Evolutionary conservation across 2,797 vertebrate genomes (phyloP), one percentile per base, ranked within the genome.

Genomic region (Enteromius mattozi): DNA sequence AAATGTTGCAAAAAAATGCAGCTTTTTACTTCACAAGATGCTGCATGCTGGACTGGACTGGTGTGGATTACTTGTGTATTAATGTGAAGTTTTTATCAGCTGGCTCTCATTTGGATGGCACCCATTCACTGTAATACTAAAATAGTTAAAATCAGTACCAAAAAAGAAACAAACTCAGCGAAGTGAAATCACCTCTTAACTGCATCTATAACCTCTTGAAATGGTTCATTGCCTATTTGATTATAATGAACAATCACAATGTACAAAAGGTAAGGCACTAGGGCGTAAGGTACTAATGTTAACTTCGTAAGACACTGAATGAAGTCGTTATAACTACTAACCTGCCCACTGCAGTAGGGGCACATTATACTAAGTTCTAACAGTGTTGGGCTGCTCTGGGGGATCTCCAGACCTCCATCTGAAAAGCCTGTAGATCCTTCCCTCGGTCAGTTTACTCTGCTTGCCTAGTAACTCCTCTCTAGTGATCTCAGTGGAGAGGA

Each of bases 401-500:
- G 89, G 88, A 45, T 85, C 87, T 14, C 91, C 86, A 9, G 90
- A 86, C 49, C 89, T 88, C 17, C 70, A 82, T 16, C 45, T 84
- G 10, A 94, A 83, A 49, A 93, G 70, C 49, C 85, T 83, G 84
- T 94, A 93, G 51, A 93, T 61, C 83, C 88, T 91, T 0, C 88
- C 90, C 37, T 88, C 88, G 2, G 72, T 77, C 76, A 63, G 12
- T 37, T 66, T 78, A 2, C 81, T 69, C 30, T 85, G 81, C 24
- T 77, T 24, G 65, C 42, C 82, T 2, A 75, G 88, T 30, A 86
- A 51, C 0, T 65, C 35, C 45, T 88, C 81, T 2, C 66, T 68
- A 76, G 88, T 77, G 3, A 94, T 83, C 85, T 92, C 88, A 0
- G 89, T 89, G 88, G 94, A 94, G 82, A 95, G 77, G 3, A 89